Conservation (phyloP, 2,888 invertebrate genomes). For the Callinectes sapidus region DNA sequence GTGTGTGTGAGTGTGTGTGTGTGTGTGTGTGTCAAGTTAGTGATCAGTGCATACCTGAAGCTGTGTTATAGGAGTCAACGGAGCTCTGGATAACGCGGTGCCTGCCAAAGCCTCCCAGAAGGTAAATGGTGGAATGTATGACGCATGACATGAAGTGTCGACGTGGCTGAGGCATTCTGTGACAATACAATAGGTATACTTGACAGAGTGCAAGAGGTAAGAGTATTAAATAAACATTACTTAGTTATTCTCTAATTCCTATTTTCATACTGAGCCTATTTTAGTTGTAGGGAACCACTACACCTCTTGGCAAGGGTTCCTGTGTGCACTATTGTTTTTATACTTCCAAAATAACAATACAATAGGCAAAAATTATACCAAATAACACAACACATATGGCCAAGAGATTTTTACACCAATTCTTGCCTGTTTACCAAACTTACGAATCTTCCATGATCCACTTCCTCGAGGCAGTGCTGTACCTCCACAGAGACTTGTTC, state of each 20-base stretch:
- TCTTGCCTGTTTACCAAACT: not conserved
- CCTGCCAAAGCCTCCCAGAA: slow-evolving; percentile 74
- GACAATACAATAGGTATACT: not conserved
- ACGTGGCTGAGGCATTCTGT: slow-evolving; percentile 73
- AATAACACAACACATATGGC: not conserved
- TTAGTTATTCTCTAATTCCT: not conserved
- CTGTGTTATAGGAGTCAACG: slow-evolving; percentile 73
- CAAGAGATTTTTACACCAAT: not conserved
- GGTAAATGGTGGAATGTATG: slow-evolving; percentile 74
- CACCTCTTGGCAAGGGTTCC: no score
- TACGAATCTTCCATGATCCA: slow-evolving; percentile 74
- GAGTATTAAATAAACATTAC: not conserved
- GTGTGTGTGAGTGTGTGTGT: not conserved
- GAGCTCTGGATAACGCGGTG: slow-evolving; percentile 74
- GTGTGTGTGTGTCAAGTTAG: not conserved
- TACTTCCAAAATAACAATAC: not conserved
- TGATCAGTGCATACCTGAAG: slow-evolving; percentile 40
- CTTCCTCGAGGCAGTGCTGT: slow-evolving; percentile 73
- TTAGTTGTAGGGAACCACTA: no score
- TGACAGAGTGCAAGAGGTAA: not conserved
- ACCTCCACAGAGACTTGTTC: slow-evolving; percentile 74
- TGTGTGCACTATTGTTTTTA: no score
- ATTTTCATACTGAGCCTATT: not conserved
- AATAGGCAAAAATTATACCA: not conserved
- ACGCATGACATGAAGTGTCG: slow-evolving; percentile 74